These are phyloP conservation scores for Mimachlamys varia DNA, from an alignment of 2,888 invertebrate species.

Conservation along the genomic window DNA sequence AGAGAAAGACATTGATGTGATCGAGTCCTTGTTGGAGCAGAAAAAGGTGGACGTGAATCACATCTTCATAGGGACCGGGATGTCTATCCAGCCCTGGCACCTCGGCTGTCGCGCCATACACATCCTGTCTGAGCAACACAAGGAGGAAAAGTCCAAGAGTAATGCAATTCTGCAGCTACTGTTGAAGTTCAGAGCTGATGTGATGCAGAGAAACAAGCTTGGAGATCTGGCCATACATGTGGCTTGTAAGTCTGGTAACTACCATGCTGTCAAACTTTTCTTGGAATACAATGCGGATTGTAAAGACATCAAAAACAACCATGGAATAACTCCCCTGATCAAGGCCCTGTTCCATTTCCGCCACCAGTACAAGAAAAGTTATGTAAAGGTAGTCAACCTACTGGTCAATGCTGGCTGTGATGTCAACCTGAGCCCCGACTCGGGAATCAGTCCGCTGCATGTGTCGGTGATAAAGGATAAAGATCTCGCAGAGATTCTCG, in stretches of 20 bases:
- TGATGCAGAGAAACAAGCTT: slow-evolving; percentile 61
- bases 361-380: slow-evolving; percentile 63
- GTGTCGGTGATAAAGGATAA: slow-evolving; percentile 72
- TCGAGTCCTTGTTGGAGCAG: slow-evolving; percentile 56
- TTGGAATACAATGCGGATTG: slow-evolving; percentile 58
- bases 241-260: slow-evolving; percentile 69
- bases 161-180: slow-evolving; percentile 59
- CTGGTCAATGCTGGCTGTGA: slow-evolving; percentile 67
- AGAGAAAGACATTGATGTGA: slow-evolving; percentile 58
- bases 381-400: slow-evolving; percentile 63
- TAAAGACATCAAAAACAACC: slow-evolving; percentile 66
- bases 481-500: slow-evolving; percentile 63
- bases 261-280: slow-evolving; percentile 63
- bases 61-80: slow-evolving; percentile 57
- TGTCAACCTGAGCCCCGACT: slow-evolving; percentile 64
- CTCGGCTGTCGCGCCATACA: slow-evolving; percentile 65
- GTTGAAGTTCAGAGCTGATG: slow-evolving; percentile 63
- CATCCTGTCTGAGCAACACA: slow-evolving; percentile 61
- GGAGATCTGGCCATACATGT: slow-evolving; percentile 71
- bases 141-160: slow-evolving; percentile 41
- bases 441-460: slow-evolving; percentile 72
- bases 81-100: slow-evolving; percentile 64
- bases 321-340: slow-evolving; percentile 71
- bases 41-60: slow-evolving; percentile 63
- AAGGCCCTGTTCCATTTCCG: slow-evolving; percentile 68